A percentile compares a stretch with the other conserved stretches of the same genome.
Conservation (phyloP, 1,140 invertebrate genomes). For the Neodiprion fabricii region DNA sequence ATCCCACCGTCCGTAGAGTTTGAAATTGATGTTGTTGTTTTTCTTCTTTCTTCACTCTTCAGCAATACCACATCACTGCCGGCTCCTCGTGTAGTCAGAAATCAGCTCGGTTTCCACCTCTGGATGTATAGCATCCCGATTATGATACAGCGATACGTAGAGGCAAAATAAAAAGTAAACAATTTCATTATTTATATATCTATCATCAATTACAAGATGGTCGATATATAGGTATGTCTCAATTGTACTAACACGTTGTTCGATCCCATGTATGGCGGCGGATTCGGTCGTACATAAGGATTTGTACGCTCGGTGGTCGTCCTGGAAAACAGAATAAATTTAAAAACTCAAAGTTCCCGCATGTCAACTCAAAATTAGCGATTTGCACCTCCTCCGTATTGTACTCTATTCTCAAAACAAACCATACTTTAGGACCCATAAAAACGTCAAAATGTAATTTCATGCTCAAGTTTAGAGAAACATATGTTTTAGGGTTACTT, state of each 20-base stretch:
- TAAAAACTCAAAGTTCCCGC: too few relatives aligned
- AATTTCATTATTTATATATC: background rate
- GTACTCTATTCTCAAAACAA: too few relatives aligned
- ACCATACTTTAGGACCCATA: too few relatives aligned
- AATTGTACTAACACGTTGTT: constrained; percentile 51
- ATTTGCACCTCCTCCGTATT: too few relatives aligned
- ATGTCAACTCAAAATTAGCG: too few relatives aligned
- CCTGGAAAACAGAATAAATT: constrained; percentile 9
- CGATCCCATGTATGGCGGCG: constrained; percentile 53
- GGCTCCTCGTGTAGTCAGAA: constrained; percentile 61
- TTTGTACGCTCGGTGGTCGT: constrained; percentile 44
- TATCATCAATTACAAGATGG: constrained; percentile 13
- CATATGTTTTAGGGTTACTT: too few relatives aligned
- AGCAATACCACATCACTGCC: constrained; percentile 59
- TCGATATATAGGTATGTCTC: constrained; percentile 9
- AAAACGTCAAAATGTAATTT: too few relatives aligned
- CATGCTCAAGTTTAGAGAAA: too few relatives aligned
- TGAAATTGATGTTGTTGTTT: background rate
- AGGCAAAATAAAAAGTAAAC: constrained; percentile 25
- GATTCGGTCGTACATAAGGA: constrained; percentile 56
- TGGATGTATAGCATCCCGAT: constrained; percentile 19
- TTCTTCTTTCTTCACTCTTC: background rate
- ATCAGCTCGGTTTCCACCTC: constrained; percentile 46
- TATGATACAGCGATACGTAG: background rate
- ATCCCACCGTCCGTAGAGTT: background rate